Evolutionary conservation across 2,113 vertebrate species (phyloP).

Genomic region (Mystacornis crossleyi): DNA sequence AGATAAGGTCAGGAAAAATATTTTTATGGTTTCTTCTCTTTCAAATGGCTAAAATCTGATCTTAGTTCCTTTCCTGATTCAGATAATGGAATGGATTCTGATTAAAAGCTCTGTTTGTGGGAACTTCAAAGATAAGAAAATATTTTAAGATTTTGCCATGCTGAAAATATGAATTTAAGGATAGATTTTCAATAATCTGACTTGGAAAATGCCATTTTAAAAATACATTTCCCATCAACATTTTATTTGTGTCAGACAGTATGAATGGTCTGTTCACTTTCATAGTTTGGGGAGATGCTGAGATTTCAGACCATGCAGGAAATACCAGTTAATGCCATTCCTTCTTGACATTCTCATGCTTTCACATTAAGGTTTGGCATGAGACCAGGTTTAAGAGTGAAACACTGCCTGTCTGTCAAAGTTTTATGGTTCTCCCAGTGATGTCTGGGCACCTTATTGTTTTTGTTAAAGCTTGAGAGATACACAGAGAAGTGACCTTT

Average conservation of each 20-base stretch:
- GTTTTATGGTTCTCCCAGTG: neutral
- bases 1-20: neutral
- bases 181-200: neutral
- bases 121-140: neutral
- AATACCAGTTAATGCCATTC: slow-evolving; percentile 37
- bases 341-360: slow-evolving; percentile 28
- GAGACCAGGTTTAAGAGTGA: slow-evolving; percentile 1
- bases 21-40: neutral
- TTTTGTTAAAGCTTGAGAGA: slow-evolving; percentile 38
- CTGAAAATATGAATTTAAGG: neutral
- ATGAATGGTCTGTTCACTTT: neutral
- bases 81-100: neutral
- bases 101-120: neutral
- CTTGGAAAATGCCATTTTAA: neutral
- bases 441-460: slow-evolving; percentile 20
- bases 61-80: neutral
- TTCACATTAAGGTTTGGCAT: neutral
- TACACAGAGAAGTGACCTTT: slow-evolving; percentile 3
- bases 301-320: neutral
- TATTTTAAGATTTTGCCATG: neutral
- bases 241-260: neutral
- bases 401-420: slow-evolving; percentile 34
- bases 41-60: neutral
- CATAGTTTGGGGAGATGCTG: neutral
- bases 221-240: neutral